Base-by-base conservation (phyloP, 1,140 invertebrate species). In the Mesaphorura yosii region DNA sequence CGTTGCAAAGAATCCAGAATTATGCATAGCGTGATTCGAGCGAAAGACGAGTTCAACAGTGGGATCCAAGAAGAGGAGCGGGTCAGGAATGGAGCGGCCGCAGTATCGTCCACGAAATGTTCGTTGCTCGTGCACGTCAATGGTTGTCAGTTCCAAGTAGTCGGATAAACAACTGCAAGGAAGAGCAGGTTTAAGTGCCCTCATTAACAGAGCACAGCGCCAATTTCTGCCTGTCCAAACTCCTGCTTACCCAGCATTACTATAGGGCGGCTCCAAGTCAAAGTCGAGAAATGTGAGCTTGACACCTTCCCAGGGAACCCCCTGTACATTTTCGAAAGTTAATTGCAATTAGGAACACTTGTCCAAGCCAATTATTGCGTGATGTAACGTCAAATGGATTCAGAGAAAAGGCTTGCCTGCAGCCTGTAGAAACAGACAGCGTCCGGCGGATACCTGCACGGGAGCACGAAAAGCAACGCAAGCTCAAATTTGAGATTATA, bases 361-460 rank as follows among this genome's bases (percentile, higher is more conserved):
- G 17, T 23, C 7, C 20, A 2, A 31, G 3, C 34, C 12, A 12
- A 27, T 20, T 15, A 39, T 48, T 48, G 28, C 20, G 10, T 31
- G 26, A 1, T 31, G 34, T 25, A 44, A 20, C 14, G 25, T 44
- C n/a, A 25, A 25, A 17, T 1, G n/a, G n/a, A 6, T 1, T 44
- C 2, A 12, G 23, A 3, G 7, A 27, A 25, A 48, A 19, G 12
- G 10, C 3, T 3, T 1, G 53, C 57, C 54, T 63, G 39, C 15
- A 64, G 47, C 25, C 51, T 50, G 48, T 64, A 74, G n/a, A 67
- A 65, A 62, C 72, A 74, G 3, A 66, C 65, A 0, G 68, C 66
- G 40, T 67, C 63, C 26, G 68, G 58, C 17, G 68, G 66, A 53
- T 72, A 73, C 26, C 70, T n/a, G n/a, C n/a, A n/a, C n/a, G n/a